Evolutionary conservation across 2,888 invertebrate genomes (phyloP), one percentile per base, ranked within the genome.

Genomic region (Stegana nigrithorax): DNA sequence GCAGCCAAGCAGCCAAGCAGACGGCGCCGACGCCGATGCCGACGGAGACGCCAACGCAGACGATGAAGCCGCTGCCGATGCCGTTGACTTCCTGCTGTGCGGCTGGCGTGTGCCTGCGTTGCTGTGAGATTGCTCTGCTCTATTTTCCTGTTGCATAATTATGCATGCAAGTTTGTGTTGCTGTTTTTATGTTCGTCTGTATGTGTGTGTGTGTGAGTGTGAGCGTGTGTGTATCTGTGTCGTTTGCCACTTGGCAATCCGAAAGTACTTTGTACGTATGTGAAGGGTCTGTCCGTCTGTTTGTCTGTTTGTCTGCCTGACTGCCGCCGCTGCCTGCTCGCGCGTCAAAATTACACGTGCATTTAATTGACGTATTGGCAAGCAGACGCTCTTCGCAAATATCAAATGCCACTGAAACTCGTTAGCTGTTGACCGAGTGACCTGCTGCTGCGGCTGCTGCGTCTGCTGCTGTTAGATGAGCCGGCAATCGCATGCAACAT

Each of bases 331-430:
- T 62, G 68, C 70, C 66, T 67, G 69, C 45, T 42, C 66, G 67
- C 69, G 59, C 68, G 65, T 69, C 69, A 72, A 73, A 72, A 72
- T 72, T 72, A 73, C 73, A 69, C 73, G 63, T 66, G 71, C 69
- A 73, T 73, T 70, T 75, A 75, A 75, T 75, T 75, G 71, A 70
- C 73, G 68, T 75, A 68, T 70, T 75, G 67, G 66, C 67, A 68
- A 25, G 58, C 32, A 58, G 50, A 59, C 59, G 29, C 59, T 6
- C 29, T 7, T 29, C 42, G 58, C 57, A 36, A 50, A 55, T 27
- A 32, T 17, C n/a, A 50, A 21, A 51, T 32, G 61, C 59, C 50
- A 39, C 47, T 44, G 42, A 56, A 26, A 45, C 50, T 59, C 45
- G 50, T 51, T 62, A 63, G 42, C 55, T 64, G 62, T 63, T 73